Evolutionary conservation across 2,888 invertebrate species (phyloP), one percentile per base, ranked within the genome.

Genomic region (Standfussiana lucernea): DNA sequence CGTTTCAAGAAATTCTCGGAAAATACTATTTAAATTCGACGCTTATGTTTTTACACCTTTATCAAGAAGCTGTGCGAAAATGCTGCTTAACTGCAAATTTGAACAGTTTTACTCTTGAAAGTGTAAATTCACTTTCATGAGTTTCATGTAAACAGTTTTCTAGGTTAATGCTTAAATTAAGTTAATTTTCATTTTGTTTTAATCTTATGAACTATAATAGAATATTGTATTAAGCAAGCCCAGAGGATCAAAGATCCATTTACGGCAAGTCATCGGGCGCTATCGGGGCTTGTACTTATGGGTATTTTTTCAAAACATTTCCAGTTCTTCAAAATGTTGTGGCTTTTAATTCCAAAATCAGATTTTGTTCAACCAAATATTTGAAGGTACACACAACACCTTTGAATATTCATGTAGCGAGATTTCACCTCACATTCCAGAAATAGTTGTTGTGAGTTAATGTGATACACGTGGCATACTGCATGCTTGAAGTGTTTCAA

Each of bases 401-500:
- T 35, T 35, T 4, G 4, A 35, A 61, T 59, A 59, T 59, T 3
- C 18, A 8, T 50, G 47, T 35, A 66, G 28, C 21, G 13, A 40
- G 21, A 73, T 68, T 53, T 37, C 13, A 21, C 21, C 2, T 40
- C 24, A 37, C 32, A 82, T 71, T 62, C 56, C 47, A 70, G 37
- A 47, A 56, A 50, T 53, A 53, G 45, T 62, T 61, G 28, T 37
- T 69, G 32, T 40, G 32, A 45, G 69, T 76, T 53, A 82, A 72
- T 68, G 56, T 64, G 28, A n/a, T 15, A 67, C 42, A 69, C 24
- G 59, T 45, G 32, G 40, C 21, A 37, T 53, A 61, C 42, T 40
- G 32, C 32, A 68, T 53, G 68, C 72, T 65, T 66, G 45, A 78
- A 83, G 47, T 66, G 72, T 83, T 81, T 77, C 32, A 83, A 77